Percentiles rank a stretch among this genome's conserved stretches.
Evolutionary conservation across 2,888 invertebrate genomes (phyloP).

Genomic region (Pandemis corylana): DNA sequence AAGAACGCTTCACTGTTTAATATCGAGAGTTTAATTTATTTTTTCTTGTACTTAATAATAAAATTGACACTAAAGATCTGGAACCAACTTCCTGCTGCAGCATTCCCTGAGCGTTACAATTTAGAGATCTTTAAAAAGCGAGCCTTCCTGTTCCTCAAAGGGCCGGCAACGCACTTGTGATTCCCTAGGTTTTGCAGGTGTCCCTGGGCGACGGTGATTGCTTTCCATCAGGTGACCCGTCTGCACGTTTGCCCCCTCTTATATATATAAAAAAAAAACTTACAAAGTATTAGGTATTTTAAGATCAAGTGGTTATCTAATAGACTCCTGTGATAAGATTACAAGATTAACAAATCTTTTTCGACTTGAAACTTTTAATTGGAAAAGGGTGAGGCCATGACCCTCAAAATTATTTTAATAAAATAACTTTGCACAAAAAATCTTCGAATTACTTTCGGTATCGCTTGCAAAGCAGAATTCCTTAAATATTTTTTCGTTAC

Average conservation of each 20-base stretch:
- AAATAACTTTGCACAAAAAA: constrained; percentile 15
- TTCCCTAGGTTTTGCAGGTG: too few relatives aligned
- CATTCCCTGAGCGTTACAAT: too few relatives aligned
- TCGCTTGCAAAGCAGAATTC: constrained; percentile 4
- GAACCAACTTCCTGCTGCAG: too few relatives aligned
- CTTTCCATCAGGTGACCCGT: too few relatives aligned
- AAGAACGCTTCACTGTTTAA: neutral
- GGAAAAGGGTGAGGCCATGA: constrained; percentile 27
- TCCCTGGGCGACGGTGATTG: too few relatives aligned
- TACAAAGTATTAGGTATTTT: neutral
- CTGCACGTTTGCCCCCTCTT: too few relatives aligned
- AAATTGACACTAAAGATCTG: neutral
- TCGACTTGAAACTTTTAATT: constrained; percentile 34
- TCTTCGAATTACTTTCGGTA: constrained; percentile 5
- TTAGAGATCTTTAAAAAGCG: too few relatives aligned
- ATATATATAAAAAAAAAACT: too few relatives aligned
- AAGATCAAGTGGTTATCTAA: neutral
- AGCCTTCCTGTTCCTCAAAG: too few relatives aligned
- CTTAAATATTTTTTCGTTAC: constrained; percentile 5
- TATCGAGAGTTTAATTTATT: neutral
- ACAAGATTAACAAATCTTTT: constrained; percentile 27
- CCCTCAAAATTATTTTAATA: constrained; percentile 28
- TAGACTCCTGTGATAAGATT: constrained; percentile 16
- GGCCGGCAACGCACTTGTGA: too few relatives aligned
- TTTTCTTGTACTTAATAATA: neutral